phyloP scores from a whole-genome alignment of 2,888 invertebrate species.

The Idaea straminata region DNA sequence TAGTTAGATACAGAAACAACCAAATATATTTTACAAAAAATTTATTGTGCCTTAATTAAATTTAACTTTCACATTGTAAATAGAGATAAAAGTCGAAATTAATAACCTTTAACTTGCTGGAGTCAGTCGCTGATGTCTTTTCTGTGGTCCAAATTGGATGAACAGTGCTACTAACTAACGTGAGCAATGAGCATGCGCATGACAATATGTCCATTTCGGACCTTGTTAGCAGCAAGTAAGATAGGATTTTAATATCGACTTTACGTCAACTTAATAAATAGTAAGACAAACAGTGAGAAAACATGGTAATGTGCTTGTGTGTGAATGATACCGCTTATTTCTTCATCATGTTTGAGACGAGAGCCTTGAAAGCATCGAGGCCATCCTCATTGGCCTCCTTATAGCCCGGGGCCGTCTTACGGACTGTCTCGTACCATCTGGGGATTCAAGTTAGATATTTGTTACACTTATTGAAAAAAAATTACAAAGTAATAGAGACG shows the following conservation, averaged over 20 bases:
- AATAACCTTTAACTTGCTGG: too few relatives aligned
- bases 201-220: too few relatives aligned
- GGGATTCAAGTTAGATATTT: background rate
- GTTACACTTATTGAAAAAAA: background rate
- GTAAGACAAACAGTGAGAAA: conserved; percentile 44
- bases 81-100: conserved; percentile 18
- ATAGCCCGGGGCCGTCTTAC: conserved; percentile 69
- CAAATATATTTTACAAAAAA: conserved; percentile 13
- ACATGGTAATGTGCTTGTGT: conserved; percentile 30
- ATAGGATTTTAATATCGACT: too few relatives aligned
- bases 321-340: conserved; percentile 44
- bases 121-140: too few relatives aligned
- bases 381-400: conserved; percentile 80
- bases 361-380: conserved; percentile 75
- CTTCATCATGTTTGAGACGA: conserved; percentile 66
- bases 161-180: too few relatives aligned
- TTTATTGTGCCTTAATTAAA: conserved; percentile 65
- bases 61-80: conserved; percentile 10
- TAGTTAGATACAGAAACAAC: conserved; percentile 3
- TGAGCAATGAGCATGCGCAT: too few relatives aligned
- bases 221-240: too few relatives aligned
- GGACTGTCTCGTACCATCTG: conserved; percentile 73
- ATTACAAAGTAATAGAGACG: too few relatives aligned
- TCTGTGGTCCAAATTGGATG: too few relatives aligned
- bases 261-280: conserved; percentile 30